Evolutionary conservation across 2,113 vertebrate genomes (phyloP).

Genomic region (Tetrao urogallus): DNA sequence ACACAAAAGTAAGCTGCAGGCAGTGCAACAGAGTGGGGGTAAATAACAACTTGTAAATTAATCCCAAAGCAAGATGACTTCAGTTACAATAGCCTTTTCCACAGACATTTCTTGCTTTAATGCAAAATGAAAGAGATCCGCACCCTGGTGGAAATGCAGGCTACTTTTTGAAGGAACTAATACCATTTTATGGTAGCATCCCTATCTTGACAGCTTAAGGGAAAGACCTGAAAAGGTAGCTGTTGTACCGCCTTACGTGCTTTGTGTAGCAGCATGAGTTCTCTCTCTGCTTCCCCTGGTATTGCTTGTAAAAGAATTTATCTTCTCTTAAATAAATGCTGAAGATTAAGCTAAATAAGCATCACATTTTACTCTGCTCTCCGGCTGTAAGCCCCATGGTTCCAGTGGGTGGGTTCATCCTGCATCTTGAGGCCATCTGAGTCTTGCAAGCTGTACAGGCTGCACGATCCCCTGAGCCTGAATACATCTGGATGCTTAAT

Average conservation of each 20-base stretch:
- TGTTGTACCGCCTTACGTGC: background rate
- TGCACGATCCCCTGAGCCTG: background rate
- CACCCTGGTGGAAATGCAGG: background rate
- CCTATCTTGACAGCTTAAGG: background rate
- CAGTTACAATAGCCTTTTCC: background rate
- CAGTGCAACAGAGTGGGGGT: background rate
- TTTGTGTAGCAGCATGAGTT: background rate
- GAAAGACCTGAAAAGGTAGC: background rate
- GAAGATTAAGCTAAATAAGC: background rate
- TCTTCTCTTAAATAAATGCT: background rate
- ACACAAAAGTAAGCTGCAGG: background rate
- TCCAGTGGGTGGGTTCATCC: too few relatives aligned
- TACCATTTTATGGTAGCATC: background rate
- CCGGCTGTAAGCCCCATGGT: background rate
- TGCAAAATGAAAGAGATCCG: background rate
- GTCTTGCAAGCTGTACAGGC: background rate
- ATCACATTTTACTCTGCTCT: background rate
- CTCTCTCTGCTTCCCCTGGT: background rate
- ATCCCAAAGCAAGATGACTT: background rate
- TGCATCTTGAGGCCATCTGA: background rate
- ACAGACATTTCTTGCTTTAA: background rate
- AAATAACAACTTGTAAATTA: slow-evolving; percentile 5
- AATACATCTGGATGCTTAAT: background rate
- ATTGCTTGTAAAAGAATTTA: background rate
- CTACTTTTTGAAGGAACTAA: background rate